Evolutionary conservation across 2,888 invertebrate species (phyloP), one percentile per base, ranked within the genome.

Genomic region (Hoplodrina blanda): DNA sequence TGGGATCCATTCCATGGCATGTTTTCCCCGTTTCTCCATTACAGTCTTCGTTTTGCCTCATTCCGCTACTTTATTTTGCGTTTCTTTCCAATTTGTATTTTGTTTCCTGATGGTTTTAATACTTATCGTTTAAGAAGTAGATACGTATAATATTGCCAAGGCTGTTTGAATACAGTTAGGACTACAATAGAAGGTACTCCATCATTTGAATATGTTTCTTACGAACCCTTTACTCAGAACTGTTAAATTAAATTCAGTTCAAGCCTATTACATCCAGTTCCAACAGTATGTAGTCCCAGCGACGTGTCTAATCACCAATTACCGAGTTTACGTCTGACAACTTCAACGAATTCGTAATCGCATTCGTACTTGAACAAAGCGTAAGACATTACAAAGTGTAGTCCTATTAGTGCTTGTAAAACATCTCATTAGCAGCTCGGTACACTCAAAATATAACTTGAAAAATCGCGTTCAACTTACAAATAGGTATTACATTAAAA

Each of bases 401-500:
- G 67, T 77, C 44, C 53, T 50, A 72, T 80, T 66, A 69, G 64
- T 73, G 63, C 73, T 77, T 78, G 64, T 72, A 74, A 80, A 73
- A 71, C 66, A 82, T 66, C 69, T 76, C 55, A 80, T 77, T 78
- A 76, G 65, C 76, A 84, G 74, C 76, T 81, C 81, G 74, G 80
- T 76, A 79, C 80, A 84, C 78, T 81, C 69, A 65, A 49, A 65
- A 82, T 81, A 83, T 74, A 73, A 81, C 68, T 79, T 75, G 75
- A 80, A 84, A 81, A 84, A 86, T 80, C 79, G 73, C 78, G 84
- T 81, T 82, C 84, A 69, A 74, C 80, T 78, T 83, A 87, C 88
- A 89, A 89, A 90, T 89, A 88, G 85, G 86, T 88, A 89, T 88
- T 88, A 88, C 87, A 88, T 87, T 87, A 87, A 87, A 91, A 91